A percentile compares a stretch with the other conserved stretches of the same genome.
phyloP scores from a whole-genome alignment of 2,888 invertebrate genomes.

The Acanthosepion pharaonis region DNA sequence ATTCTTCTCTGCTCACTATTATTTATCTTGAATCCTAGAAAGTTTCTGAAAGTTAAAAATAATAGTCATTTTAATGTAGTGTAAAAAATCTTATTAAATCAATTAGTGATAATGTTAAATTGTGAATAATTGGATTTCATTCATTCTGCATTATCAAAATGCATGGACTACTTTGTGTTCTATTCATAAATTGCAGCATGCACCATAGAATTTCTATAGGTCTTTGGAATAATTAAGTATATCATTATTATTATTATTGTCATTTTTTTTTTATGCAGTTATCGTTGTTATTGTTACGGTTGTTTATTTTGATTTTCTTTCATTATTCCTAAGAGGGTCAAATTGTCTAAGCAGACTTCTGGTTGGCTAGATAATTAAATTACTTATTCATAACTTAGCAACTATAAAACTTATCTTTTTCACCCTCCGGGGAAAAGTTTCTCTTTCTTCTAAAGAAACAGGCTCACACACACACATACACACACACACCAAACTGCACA shows the following conservation, averaged over 20 bases:
- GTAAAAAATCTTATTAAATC: background rate
- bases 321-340: background rate
- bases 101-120: background rate
- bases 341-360: background rate
- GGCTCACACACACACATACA: background rate
- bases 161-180: background rate
- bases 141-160: background rate
- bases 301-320: background rate
- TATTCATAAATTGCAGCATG: background rate
- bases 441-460: background rate
- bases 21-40: background rate
- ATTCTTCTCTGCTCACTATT: background rate
- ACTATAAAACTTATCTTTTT: background rate
- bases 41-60: background rate
- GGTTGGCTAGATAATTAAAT: background rate
- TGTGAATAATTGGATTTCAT: background rate
- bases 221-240: background rate
- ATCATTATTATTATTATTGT: too few species aligned
- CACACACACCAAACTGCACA: background rate
- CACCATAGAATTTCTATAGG: background rate
- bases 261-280: background rate
- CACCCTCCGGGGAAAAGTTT: background rate
- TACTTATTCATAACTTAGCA: conserved; percentile 2
- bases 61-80: background rate
- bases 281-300: background rate